phyloP scores from a whole-genome alignment of 2,113 vertebrate genomes.

The Mirza zaza region DNA sequence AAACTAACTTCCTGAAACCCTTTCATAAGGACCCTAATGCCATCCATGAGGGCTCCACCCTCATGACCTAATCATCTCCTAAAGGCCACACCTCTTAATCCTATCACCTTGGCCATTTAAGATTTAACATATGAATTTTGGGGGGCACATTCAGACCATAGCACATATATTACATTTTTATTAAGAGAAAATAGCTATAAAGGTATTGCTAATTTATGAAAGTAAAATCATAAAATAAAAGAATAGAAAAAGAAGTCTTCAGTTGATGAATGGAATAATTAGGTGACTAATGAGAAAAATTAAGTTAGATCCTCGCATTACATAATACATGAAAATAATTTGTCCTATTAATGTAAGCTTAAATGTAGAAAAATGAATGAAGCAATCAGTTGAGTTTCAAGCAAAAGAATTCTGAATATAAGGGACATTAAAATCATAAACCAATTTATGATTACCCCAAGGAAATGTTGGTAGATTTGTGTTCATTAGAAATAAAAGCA shows the following conservation, averaged over 20 bases:
- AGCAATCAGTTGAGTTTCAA: background rate
- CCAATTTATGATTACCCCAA: background rate
- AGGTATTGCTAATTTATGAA: background rate
- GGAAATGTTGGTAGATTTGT: background rate
- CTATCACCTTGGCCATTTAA: background rate
- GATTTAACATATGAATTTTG: background rate
- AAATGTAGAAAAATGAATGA: background rate
- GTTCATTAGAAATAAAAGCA: background rate
- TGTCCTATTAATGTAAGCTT: background rate
- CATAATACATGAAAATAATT: background rate
- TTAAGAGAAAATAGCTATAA: background rate
- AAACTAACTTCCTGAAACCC: fast-evolving
- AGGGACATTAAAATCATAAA: background rate
- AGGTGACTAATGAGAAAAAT: background rate
- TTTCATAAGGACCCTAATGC: too few species aligned
- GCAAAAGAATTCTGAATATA: background rate
- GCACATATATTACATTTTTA: background rate
- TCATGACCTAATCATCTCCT: background rate
- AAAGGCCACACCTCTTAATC: background rate
- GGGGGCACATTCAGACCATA: background rate
- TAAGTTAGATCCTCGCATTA: background rate
- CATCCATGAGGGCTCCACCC: fast-evolving
- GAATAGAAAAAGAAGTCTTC: background rate
- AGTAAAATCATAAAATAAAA: background rate
- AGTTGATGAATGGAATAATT: background rate